Evolutionary conservation across 2,888 invertebrate genomes (phyloP).

Genomic region (Noctua comes): DNA sequence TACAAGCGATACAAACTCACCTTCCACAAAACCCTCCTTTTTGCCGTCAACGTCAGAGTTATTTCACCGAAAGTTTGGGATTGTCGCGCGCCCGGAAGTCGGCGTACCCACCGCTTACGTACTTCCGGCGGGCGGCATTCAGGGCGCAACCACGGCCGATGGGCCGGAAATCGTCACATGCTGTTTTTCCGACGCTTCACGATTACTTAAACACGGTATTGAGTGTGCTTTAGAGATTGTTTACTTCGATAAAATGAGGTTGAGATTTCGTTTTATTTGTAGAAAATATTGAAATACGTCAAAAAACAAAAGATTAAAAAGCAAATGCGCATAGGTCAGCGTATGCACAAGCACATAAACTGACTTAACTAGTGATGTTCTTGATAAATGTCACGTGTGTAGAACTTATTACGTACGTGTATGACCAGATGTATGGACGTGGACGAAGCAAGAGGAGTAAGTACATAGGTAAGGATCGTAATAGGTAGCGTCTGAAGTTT

Average conservation of each 20-base stretch:
- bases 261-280: background rate
- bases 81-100: constrained; percentile 66
- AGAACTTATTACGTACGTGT: background rate
- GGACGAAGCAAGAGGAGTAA: background rate
- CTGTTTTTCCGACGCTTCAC: constrained; percentile 54
- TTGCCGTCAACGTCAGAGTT: constrained; percentile 63
- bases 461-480: background rate
- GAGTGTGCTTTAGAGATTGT: constrained; percentile 45
- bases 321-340: too few species aligned
- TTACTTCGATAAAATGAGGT: constrained; percentile 2
- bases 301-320: background rate
- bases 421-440: background rate
- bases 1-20: constrained; percentile 20
- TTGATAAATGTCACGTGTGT: background rate
- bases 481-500: background rate
- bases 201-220: constrained; percentile 57
- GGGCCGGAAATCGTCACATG: constrained; percentile 70
- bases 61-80: constrained; percentile 63
- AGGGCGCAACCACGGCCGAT: constrained; percentile 60
- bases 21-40: constrained; percentile 49
- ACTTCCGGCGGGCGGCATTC: constrained; percentile 64
- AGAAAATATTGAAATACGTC: background rate
- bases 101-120: constrained; percentile 60
- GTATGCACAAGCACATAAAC: too few species aligned
- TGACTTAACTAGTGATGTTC: background rate